A percentile compares a stretch with the other conserved stretches of the same genome.
Evolutionary conservation across 2,113 vertebrate species (phyloP).

Genomic region (Nematolebias whitei): DNA sequence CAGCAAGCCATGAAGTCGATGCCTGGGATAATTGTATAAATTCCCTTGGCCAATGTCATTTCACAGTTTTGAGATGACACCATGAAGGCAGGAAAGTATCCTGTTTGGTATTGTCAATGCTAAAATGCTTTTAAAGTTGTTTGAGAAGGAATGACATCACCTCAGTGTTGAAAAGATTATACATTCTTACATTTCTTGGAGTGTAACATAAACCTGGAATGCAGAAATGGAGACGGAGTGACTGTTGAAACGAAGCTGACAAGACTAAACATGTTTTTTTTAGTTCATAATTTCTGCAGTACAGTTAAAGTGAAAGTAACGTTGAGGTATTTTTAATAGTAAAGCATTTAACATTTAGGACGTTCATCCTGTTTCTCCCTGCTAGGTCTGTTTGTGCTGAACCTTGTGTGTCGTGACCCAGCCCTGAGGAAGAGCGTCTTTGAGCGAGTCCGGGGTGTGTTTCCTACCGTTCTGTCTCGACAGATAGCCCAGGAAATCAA

Average conservation of each 20-base stretch:
- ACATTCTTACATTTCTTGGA: no score
- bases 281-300: background rate
- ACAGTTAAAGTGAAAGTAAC: background rate
- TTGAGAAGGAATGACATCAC: no score
- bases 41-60: no score
- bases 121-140: no score
- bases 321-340: background rate
- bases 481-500: conserved; percentile 91
- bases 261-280: background rate
- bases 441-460: conserved; percentile 78
- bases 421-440: conserved; percentile 83
- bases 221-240: no score
- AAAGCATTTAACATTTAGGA: fast-evolving
- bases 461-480: conserved; percentile 83
- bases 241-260: no score
- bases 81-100: no score
- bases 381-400: conserved; percentile 92
- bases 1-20: no score
- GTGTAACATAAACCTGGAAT: background rate
- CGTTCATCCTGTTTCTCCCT: background rate
- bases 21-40: no score
- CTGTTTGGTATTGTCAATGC: no score
- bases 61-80: no score
- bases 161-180: no score
- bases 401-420: conserved; percentile 91